Evolutionary conservation across 2,888 invertebrate genomes (phyloP), one percentile per base, ranked within the genome.

Genomic region (Spilosoma lubricipeda): DNA sequence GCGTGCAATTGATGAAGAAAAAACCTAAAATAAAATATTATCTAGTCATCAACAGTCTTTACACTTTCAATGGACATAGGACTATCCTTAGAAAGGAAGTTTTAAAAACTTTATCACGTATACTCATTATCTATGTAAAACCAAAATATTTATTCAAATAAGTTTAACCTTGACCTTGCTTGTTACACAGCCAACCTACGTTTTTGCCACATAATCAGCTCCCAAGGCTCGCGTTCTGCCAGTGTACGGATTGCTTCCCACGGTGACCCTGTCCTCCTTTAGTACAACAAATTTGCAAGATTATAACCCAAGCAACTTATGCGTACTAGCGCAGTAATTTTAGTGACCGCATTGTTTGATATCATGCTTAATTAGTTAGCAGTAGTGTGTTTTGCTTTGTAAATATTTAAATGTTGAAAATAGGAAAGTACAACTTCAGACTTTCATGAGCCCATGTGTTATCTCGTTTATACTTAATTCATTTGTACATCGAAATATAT

Each of bases 281-380:
- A 76, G 85, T 82, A 77, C 82, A 84, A 89, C 86, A 88, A 89
- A 90, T 88, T 88, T 81, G 82, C 86, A 80, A 86, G 88, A 90
- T 89, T 88, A 90, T 88, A 88, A 89, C 86, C 84, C 80, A 71
- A 67, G 74, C 85, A 87, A 88, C 86, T 89, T 88, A 90, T 88
- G 86, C 73, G 84, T 82, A 80, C 80, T 84, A 20, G 67, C 90
- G 87, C 88, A 86, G 81, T 85, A 80, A 82, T 87, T 82, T 67
- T 33, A 30, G 72, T 68, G 64, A 73, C 52, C 64, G 11, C 39
- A 33, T 59, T 71, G 33, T 65, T 69, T 39, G 39, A 36, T 65
- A 27, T 67, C 48, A 42, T n/a, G 56, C 30, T 63, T 42, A 7
- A 48, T 18, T 48, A 52, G 64, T 13, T 73, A 48, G 11, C n/a